Evolutionary conservation across 1,140 invertebrate species (phyloP), one percentile per base, ranked within the genome.

Genomic region (Drosophila nannoptera): DNA sequence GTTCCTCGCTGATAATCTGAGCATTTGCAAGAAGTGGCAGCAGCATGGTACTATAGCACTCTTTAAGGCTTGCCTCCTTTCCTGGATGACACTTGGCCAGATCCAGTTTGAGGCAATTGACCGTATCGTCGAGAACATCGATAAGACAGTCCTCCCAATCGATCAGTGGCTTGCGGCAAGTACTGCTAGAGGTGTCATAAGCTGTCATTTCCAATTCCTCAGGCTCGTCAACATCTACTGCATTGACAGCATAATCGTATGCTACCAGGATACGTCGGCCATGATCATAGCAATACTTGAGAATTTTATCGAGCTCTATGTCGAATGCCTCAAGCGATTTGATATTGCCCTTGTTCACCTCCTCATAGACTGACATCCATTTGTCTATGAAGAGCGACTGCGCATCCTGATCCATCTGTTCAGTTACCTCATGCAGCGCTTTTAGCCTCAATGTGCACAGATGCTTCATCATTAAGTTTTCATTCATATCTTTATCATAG

Each of bases 101-200:
- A 31, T 52, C 22, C 46, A 50, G 3, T 12, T 50, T 52, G 1
- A 62, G 48, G 7, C 59, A 32, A 0, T 0, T 32, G 22, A 42
- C 0, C 0, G 36, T 40, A 5, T 62, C 48, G 9, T 62, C 48
- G 36, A 62, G 48, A 0, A 29, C 36, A n/a, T 62, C 59, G 59
- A 52, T 33, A 1, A 62, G 9, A 8, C 36, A 16, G 12, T 62
- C 36, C 12, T 62, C 22, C 59, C 59, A 62, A 8, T 62, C 49
- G 7, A 33, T 40, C 9, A 7, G 8, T 5, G 36, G 48, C 31
- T 33, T 52, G 22, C 22, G 1, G 22, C 22, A 22, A 22, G 3
- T 22, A 22, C 1, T 2, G 3, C 22, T 22, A 22, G 22, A 22
- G 22, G 22, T 22, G 22, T 3, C 22, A 22, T 22, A 22, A 22